phyloP scores from a whole-genome alignment of 2,113 vertebrate genomes.

The Saguinus midas region DNA sequence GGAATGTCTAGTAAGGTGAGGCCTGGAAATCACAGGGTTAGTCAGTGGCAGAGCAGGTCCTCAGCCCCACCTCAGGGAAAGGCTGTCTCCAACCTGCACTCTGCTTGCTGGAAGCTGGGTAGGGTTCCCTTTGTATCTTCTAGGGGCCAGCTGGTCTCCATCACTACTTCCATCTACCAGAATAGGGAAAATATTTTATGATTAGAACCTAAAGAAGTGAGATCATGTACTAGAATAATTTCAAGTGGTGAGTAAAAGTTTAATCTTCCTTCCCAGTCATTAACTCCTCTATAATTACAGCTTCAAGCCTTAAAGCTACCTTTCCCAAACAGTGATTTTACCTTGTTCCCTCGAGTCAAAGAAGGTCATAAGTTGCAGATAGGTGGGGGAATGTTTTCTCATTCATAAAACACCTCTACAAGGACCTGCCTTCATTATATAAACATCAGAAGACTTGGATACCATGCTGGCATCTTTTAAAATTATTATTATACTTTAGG shows the following conservation, averaged over 20 bases:
- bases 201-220: background rate
- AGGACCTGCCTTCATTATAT: background rate
- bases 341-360: background rate
- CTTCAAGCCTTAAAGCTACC: slow-evolving; percentile 7
- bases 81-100: background rate
- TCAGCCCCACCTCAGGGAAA: background rate
- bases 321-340: slow-evolving; percentile 40
- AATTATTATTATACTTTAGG: too few species aligned
- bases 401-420: background rate
- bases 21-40: background rate
- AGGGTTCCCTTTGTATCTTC: background rate
- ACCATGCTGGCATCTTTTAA: background rate
- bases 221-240: slow-evolving; percentile 16
- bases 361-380: background rate
- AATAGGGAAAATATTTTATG: background rate
- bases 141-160: background rate
- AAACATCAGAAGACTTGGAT: background rate
- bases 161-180: background rate
- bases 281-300: background rate
- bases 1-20: background rate
- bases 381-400: background rate
- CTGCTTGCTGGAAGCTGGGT: background rate
- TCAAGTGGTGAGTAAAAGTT: background rate
- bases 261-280: background rate
- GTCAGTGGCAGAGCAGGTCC: background rate